A percentile compares a stretch with the other conserved stretches of the same genome.
These are phyloP conservation scores for Neosalanx taihuensis DNA, from an alignment of 2,797 vertebrate genomes.

Conservation along the genomic window DNA sequence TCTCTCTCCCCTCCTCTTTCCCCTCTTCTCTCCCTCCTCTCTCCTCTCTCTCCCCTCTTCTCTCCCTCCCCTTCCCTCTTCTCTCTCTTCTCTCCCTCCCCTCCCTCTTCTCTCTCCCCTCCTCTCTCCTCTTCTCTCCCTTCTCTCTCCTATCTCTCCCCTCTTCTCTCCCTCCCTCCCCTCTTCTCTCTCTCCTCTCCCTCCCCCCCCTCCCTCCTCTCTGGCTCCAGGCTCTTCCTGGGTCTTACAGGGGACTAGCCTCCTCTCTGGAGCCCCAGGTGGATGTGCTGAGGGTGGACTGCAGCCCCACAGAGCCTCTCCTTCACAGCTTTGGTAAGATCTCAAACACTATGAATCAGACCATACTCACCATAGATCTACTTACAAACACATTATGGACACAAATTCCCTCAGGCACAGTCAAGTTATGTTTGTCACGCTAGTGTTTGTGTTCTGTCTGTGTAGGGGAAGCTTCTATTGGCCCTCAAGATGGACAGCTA, in stretches of 20 bases:
- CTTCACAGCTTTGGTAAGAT: background rate
- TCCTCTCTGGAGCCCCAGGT: slow-evolving; percentile 81
- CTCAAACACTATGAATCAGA: too few species aligned
- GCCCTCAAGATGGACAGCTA: slow-evolving; percentile 38
- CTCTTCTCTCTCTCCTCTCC: background rate
- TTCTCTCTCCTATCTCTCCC: too few species aligned
- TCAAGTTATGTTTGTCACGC: background rate
- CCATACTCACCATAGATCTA: too few species aligned
- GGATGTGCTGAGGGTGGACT: slow-evolving; percentile 75
- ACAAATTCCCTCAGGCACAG: background rate
- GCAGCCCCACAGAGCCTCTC: slow-evolving; percentile 42
- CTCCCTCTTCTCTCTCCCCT: background rate
- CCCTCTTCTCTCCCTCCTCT: background rate
- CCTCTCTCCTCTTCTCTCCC: too few species aligned
- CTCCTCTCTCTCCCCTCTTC: background rate
- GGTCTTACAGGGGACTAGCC: slow-evolving; percentile 57
- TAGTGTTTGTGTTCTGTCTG: slow-evolving; percentile 29
- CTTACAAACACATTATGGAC: too few species aligned
- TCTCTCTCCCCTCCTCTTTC: background rate
- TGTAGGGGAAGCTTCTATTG: slow-evolving; percentile 55
- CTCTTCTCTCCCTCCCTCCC: too few species aligned
- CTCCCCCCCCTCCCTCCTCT: background rate
- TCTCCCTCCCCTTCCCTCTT: too few species aligned
- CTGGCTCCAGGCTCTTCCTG: background rate
- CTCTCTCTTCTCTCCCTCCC: background rate